These are phyloP conservation scores for Muntiacus muntjak DNA, from an alignment of 2,113 vertebrate genomes.

Conservation along the genomic window DNA sequence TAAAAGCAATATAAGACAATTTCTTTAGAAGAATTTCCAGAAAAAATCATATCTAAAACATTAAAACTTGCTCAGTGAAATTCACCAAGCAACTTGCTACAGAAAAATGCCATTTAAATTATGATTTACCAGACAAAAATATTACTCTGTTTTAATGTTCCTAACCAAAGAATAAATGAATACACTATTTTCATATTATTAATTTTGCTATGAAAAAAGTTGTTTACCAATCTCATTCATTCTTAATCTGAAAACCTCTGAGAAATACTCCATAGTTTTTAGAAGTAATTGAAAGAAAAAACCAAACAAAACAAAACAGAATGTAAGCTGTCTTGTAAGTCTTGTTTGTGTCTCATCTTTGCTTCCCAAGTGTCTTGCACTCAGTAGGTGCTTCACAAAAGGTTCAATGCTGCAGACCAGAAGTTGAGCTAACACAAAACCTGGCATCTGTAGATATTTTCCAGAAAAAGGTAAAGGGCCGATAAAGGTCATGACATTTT, in stretches of 20 bases:
- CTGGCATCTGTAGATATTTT: constrained; percentile 19
- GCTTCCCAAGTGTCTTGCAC: accelerated
- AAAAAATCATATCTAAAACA: not conserved
- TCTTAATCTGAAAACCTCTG: not conserved
- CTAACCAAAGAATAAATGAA: not conserved
- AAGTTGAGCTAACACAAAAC: not conserved
- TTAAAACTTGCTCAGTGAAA: not conserved
- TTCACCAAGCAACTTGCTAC: not conserved
- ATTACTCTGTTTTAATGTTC: not conserved
- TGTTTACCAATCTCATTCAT: not conserved
- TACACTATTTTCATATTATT: not conserved
- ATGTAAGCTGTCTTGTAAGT: not conserved
- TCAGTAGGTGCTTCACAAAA: not conserved
- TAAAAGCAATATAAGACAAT: not conserved
- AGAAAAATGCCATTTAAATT: not conserved
- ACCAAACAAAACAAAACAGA: not conserved
- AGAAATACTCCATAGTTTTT: not conserved
- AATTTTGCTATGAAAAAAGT: not conserved
- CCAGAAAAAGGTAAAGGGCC: not conserved
- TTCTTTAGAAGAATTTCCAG: not conserved
- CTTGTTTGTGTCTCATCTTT: not conserved
- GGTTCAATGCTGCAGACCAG: not conserved
- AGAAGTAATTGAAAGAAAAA: not conserved
- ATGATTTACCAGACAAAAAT: not conserved
- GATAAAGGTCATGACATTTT: not conserved